These are phyloP conservation scores for Protodeltote pygarga DNA, from an alignment of 2,888 invertebrate species.

Conservation along the genomic window DNA sequence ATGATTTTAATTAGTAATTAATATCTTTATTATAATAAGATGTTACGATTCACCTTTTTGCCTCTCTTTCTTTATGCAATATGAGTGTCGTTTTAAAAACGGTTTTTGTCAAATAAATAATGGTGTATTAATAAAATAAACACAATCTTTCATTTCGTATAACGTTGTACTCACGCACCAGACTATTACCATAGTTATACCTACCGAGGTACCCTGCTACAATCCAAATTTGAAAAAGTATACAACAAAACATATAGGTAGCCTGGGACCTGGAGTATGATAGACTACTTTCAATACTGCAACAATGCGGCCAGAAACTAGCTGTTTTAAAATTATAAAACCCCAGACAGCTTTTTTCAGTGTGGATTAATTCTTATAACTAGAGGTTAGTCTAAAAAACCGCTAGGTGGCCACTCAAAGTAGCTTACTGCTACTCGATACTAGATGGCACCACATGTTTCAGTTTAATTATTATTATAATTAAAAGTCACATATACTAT, in stretches of 20 bases:
- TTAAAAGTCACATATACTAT: background rate
- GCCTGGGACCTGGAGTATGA: too few species aligned
- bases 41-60: constrained; percentile 78
- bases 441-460: constrained; percentile 26
- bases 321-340: too few species aligned
- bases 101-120: constrained; percentile 83
- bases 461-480: too few species aligned
- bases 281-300: too few species aligned
- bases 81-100: constrained; percentile 85
- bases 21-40: constrained; percentile 59
- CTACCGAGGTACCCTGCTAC: too few species aligned
- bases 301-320: too few species aligned
- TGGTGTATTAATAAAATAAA: constrained; percentile 74
- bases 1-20: constrained; percentile 67
- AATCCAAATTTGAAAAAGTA: too few species aligned
- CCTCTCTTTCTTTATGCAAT: constrained; percentile 82
- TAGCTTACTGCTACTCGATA: constrained; percentile 20
- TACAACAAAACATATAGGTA: too few species aligned
- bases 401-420: constrained; percentile 1
- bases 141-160: constrained; percentile 52
- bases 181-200: background rate
- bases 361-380: too few species aligned
- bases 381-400: background rate
- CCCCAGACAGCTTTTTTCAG: too few species aligned
- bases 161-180: too few species aligned